Evolutionary conservation across 2,888 invertebrate species (phyloP).

Genomic region (Spodoptera picta): DNA sequence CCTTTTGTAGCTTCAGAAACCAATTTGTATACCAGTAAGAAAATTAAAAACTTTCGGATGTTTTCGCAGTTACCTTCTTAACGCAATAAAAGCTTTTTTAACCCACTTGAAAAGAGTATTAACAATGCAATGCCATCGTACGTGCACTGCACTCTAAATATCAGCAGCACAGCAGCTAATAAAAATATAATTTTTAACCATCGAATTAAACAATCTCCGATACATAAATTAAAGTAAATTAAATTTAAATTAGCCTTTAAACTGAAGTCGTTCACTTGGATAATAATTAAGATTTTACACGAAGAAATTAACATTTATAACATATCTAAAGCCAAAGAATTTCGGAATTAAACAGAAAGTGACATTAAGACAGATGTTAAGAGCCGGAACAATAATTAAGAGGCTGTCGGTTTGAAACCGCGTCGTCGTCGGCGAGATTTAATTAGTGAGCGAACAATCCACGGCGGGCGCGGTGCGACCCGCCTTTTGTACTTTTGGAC

Average conservation of each 20-base stretch:
- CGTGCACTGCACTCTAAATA: constrained; percentile 18
- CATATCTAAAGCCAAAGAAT: constrained; percentile 74
- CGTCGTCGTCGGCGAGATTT: constrained; percentile 85
- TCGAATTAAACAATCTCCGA: constrained; percentile 1
- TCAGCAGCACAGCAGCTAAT: not conserved
- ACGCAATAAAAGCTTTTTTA: constrained; percentile 69
- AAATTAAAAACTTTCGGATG: constrained; percentile 82
- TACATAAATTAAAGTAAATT: constrained; percentile 26
- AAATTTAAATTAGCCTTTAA: constrained; percentile 27
- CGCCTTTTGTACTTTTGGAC: constrained; percentile 55
- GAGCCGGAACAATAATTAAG: constrained; percentile 87
- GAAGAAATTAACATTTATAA: constrained; percentile 72
- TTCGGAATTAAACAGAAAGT: constrained; percentile 83
- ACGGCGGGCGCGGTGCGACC: constrained; percentile 50
- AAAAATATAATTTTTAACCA: too few relatives aligned
- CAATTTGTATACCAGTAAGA: constrained; percentile 85
- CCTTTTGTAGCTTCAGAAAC: constrained; percentile 84
- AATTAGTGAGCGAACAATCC: constrained; percentile 86
- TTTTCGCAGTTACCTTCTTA: constrained; percentile 71
- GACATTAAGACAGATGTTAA: constrained; percentile 88
- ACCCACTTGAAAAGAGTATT: constrained; percentile 49
- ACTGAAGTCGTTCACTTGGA: constrained; percentile 35
- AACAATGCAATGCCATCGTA: constrained; percentile 27
- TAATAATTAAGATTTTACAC: constrained; percentile 61
- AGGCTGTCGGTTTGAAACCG: constrained; percentile 86